Evolutionary conservation across 53 echinoderm and acorn worm species (phyloP).

Genomic region (Henricia sp.): DNA sequence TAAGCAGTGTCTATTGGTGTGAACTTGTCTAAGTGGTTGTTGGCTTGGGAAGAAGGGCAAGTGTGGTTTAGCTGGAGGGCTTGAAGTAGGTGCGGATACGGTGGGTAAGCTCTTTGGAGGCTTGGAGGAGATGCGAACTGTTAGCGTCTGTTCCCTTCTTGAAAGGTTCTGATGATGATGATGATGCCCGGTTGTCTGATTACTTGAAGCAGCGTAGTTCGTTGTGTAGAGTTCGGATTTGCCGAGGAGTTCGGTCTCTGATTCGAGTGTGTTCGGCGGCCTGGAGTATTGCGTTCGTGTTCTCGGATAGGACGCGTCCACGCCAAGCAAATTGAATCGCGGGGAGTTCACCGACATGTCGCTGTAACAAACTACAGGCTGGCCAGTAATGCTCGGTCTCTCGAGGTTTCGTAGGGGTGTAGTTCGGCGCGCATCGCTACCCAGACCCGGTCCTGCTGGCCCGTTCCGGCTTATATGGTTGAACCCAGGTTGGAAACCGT

Average conservation of each 20-base stretch:
- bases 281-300: not conserved
- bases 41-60: constrained; percentile 41
- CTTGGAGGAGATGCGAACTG: constrained; percentile 44
- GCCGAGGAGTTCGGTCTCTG: too few species aligned
- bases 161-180: constrained; percentile 28
- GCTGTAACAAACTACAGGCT: constrained; percentile 35
- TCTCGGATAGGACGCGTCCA: not conserved
- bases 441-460: not conserved
- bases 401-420: not conserved
- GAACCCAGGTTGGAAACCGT: not conserved
- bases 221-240: not conserved
- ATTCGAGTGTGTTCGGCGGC: too few species aligned
- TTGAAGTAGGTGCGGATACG: not conserved
- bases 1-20: not conserved
- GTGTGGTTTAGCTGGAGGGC: constrained; percentile 45
- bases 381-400: constrained; percentile 15
- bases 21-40: constrained; percentile 22
- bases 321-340: constrained; percentile 7
- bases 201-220: not conserved
- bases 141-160: constrained; percentile 33
- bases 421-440: not conserved
- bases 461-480: too few species aligned
- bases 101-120: constrained; percentile 15
- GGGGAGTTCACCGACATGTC: constrained; percentile 54
- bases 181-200: too few species aligned